phyloP scores from a whole-genome alignment of 2,797 vertebrate species.

The Enteromius paludinosus region DNA sequence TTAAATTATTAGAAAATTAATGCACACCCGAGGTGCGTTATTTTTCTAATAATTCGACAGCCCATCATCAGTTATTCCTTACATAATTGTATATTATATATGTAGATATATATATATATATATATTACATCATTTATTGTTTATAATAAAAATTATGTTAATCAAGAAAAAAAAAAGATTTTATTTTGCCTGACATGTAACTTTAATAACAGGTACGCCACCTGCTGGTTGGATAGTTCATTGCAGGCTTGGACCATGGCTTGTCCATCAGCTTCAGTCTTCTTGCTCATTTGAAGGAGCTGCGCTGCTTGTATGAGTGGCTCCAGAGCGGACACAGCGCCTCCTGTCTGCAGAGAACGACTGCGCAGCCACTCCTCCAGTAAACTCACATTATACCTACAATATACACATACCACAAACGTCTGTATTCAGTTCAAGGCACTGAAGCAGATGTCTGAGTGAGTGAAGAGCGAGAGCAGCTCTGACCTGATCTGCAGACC shows the following conservation, averaged over 20 bases:
- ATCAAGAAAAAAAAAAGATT: background rate
- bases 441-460: background rate
- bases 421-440: background rate
- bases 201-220: conserved; percentile 50
- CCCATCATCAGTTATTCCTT: too few species aligned
- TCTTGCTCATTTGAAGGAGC: conserved; percentile 84
- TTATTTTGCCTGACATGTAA: background rate
- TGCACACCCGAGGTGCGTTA: too few species aligned
- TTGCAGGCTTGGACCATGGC: conserved; percentile 81
- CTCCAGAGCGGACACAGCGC: conserved; percentile 73
- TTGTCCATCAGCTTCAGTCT: conserved; percentile 72
- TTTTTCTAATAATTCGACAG: too few species aligned
- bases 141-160: background rate
- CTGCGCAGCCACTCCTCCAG: conserved; percentile 84
- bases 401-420: background rate
- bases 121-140: too few species aligned
- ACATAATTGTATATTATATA: too few species aligned
- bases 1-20: too few species aligned
- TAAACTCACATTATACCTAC: conserved; percentile 80
- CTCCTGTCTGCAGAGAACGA: conserved; percentile 74
- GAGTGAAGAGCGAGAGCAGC: background rate
- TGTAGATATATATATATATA: too few species aligned
- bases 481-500: conserved; percentile 83
- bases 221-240: conserved; percentile 79
- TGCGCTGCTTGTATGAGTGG: conserved; percentile 84